Evolutionary conservation across 2,888 invertebrate genomes (phyloP).

Genomic region (Philhelius pedissequus): DNA sequence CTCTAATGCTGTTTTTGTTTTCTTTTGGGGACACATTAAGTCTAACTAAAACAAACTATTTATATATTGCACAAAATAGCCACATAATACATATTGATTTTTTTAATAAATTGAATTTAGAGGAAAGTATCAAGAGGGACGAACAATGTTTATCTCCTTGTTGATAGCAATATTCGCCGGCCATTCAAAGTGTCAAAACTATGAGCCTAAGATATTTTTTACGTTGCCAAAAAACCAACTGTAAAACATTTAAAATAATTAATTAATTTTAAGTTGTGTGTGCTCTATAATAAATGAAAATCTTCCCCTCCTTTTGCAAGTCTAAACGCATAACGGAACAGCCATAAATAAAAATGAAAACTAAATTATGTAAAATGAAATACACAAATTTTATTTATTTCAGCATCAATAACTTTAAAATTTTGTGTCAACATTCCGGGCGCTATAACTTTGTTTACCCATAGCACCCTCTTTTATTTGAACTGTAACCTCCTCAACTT

Average conservation of each 20-base stretch:
- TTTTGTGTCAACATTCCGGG: conserved; percentile 38
- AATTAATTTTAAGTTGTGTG: not conserved
- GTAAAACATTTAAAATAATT: not conserved
- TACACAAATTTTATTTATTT: conserved; percentile 29
- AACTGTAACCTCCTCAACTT: not conserved
- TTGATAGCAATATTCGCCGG: no score
- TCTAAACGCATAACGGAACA: no score
- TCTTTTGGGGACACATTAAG: no score
- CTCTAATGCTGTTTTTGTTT: no score
- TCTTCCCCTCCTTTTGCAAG: not conserved
- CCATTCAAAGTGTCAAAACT: no score
- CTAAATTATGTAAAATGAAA: conserved; percentile 8
- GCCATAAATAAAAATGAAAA: not conserved
- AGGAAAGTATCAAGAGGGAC: no score
- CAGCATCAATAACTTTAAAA: conserved; percentile 50
- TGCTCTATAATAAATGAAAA: not conserved
- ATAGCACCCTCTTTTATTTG: conserved; percentile 17
- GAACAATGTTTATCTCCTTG: no score
- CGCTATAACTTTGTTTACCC: conserved; percentile 26
- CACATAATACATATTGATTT: no score
- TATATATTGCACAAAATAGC: no score
- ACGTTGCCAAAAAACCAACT: not conserved
- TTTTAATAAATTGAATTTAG: no score
- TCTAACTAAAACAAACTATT: no score
- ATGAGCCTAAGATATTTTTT: no score